Percentiles rank a stretch among this genome's conserved stretches.
These are phyloP conservation scores for Phenganax stokvisi DNA, from an alignment of 92 coral and sea anemone species.

Conservation along the genomic window DNA sequence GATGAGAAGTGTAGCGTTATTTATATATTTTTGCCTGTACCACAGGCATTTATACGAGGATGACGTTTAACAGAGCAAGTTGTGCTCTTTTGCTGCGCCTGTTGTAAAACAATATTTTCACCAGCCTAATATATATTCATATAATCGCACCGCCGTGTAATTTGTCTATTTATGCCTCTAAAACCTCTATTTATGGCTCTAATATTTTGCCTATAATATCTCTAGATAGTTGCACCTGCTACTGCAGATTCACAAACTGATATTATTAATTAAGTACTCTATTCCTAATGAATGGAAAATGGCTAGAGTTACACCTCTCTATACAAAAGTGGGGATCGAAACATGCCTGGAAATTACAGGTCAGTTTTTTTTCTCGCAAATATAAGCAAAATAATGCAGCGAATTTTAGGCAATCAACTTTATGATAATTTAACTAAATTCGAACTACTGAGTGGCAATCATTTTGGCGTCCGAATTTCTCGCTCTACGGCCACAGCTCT, in stretches of 20 bases:
- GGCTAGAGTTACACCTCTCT: neutral
- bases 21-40: too few relatives aligned
- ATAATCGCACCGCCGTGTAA: too few relatives aligned
- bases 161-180: too few relatives aligned
- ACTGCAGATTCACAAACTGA: neutral
- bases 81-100: too few relatives aligned
- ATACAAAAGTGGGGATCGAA: neutral
- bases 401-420: neutral
- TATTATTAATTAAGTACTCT: neutral
- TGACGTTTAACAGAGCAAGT: too few relatives aligned
- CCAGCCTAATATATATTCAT: too few relatives aligned
- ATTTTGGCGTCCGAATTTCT: neutral
- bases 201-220: too few relatives aligned
- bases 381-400: neutral
- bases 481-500: neutral
- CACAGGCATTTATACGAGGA: too few relatives aligned
- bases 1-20: too few relatives aligned
- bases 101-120: too few relatives aligned
- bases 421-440: neutral
- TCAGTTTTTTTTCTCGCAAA: neutral
- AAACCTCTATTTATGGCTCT: too few relatives aligned
- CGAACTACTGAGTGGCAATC: neutral
- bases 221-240: neutral
- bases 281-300: neutral
- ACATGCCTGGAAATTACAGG: neutral